Conservation (phyloP, 2,797 vertebrate species). For the Alectoris magna region DNA sequence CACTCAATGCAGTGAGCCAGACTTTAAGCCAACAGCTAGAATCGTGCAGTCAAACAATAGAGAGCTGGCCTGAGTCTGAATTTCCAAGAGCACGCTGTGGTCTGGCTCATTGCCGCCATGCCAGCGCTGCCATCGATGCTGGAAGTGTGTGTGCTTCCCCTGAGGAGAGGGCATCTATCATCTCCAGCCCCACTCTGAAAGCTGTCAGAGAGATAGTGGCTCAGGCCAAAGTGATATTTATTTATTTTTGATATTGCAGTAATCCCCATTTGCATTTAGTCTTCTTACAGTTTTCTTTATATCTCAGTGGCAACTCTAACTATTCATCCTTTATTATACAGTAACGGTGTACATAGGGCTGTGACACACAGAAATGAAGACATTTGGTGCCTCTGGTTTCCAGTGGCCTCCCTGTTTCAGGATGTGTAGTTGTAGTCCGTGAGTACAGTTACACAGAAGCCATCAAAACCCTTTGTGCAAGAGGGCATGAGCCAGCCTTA, state of each 20-base stretch:
- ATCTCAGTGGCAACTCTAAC: background rate
- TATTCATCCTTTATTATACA: background rate
- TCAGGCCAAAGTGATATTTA: background rate
- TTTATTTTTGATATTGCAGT: background rate
- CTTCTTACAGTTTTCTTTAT: background rate
- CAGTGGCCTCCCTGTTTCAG: background rate
- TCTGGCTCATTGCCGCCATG: background rate
- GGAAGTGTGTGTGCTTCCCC: background rate
- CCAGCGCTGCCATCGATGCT: background rate
- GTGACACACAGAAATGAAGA: background rate
- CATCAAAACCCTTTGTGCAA: background rate
- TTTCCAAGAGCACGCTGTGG: background rate
- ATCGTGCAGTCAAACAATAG: conserved; percentile 38
- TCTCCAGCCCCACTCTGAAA: background rate
- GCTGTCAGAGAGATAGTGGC: background rate
- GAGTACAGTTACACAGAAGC: background rate
- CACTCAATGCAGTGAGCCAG: background rate
- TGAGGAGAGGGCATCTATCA: background rate
- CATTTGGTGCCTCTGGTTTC: background rate
- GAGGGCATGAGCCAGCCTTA: background rate
- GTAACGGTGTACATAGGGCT: background rate
- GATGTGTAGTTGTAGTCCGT: background rate
- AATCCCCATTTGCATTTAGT: conserved; percentile 2
- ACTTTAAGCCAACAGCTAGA: conserved; percentile 18
- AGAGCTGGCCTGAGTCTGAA: background rate